Evolutionary conservation across 2,797 vertebrate species (phyloP).

Genomic region (Enteromius paludinosus): DNA sequence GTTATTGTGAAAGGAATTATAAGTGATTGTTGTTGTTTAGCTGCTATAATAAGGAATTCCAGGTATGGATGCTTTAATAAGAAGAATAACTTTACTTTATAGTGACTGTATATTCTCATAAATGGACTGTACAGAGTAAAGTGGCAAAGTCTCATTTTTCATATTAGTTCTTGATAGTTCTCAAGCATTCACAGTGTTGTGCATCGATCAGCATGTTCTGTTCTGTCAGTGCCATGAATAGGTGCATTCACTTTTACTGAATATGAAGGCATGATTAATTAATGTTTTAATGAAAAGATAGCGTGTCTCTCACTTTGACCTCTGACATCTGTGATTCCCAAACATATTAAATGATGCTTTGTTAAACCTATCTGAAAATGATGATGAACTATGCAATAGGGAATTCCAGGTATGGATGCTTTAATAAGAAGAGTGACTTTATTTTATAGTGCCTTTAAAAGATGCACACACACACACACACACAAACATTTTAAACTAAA

Average conservation of each 20-base stretch:
- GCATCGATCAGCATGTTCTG: not conserved
- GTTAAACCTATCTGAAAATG: not conserved
- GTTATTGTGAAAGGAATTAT: not conserved
- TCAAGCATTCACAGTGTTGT: conserved; percentile 4
- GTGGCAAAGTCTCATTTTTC: too few relatives aligned
- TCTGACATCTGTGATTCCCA: not conserved
- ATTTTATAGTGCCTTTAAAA: not conserved
- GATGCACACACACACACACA: not conserved
- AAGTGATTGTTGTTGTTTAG: not conserved
- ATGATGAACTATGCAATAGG: too few relatives aligned
- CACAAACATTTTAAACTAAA: too few relatives aligned
- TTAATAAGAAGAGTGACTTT: too few relatives aligned
- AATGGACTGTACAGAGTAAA: not conserved
- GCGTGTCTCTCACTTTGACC: not conserved
- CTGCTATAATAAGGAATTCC: not conserved
- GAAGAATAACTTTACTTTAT: not conserved
- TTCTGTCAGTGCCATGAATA: not conserved
- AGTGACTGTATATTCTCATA: not conserved
- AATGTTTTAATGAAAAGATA: not conserved
- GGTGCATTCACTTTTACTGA: not conserved
- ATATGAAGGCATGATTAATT: conserved; percentile 6
- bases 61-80: not conserved
- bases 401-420: too few relatives aligned
- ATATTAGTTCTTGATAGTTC: not conserved
- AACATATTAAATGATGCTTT: not conserved